Evolutionary conservation across 2,113 vertebrate species (phyloP).

Genomic region (Pangasianodon hypophthalmus): DNA sequence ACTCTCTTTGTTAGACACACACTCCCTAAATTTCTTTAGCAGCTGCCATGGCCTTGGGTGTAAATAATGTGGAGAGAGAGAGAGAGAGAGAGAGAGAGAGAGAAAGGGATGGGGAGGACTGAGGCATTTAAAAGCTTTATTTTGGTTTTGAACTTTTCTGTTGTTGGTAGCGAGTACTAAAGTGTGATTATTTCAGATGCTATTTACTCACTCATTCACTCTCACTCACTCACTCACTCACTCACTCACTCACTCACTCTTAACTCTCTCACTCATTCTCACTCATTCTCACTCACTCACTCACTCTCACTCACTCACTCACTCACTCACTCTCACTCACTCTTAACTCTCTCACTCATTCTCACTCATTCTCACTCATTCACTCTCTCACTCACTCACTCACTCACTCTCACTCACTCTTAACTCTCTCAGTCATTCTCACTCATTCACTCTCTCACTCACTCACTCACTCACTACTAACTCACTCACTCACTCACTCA

Average conservation of each 20-base stretch:
- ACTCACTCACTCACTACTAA: not conserved
- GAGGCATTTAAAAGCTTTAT: not conserved
- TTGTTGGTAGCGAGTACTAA: not conserved
- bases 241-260: not conserved
- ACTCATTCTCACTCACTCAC: not conserved
- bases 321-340: not conserved
- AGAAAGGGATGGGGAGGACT: not conserved
- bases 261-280: not conserved
- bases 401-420: not conserved
- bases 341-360: not conserved
- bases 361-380: not conserved
- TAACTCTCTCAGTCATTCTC: not conserved
- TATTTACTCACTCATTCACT: not conserved
- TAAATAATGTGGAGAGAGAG: constrained; percentile 49
- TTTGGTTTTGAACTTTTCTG: not conserved
- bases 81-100: not conserved
- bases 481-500: not conserved
- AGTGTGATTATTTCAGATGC: not conserved
- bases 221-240: not conserved
- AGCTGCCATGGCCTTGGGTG: constrained; percentile 61
- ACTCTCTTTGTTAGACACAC: constrained; percentile 60
- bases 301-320: not conserved
- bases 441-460: not conserved
- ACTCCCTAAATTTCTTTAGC: constrained; percentile 67
- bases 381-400: not conserved